phyloP scores from a whole-genome alignment of 2,113 vertebrate species.

The Toxostoma redivivum region DNA sequence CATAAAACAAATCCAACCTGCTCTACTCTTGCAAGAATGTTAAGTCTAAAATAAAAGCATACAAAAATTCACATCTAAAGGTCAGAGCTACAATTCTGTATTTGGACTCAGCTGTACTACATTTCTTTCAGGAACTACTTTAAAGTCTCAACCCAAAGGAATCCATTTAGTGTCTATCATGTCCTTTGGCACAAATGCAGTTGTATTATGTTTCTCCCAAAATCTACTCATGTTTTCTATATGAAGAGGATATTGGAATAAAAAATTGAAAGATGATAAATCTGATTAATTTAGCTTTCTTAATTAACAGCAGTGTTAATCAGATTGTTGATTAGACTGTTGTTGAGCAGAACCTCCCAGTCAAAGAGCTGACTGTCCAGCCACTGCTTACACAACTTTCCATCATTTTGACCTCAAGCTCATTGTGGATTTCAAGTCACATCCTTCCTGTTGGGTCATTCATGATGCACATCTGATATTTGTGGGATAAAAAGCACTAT shows the following conservation, averaged over 20 bases:
- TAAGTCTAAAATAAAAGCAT: neutral
- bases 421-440: neutral
- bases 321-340: neutral
- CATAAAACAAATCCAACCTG: neutral
- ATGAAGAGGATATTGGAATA: neutral
- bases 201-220: neutral
- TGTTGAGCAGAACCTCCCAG: neutral
- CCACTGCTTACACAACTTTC: neutral
- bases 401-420: neutral
- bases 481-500: neutral
- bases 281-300: neutral
- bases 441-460: neutral
- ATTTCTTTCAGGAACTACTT: neutral
- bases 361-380: neutral
- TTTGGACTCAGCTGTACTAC: neutral
- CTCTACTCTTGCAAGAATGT: neutral
- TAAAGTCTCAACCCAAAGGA: neutral
- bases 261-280: neutral
- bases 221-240: neutral
- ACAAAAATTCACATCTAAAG: neutral
- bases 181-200: neutral
- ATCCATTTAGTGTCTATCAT: neutral
- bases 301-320: neutral
- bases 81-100: neutral
- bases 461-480: neutral